Conservation (phyloP, 2,797 vertebrate genomes). For the Rhadinocentrus ornatus region DNA sequence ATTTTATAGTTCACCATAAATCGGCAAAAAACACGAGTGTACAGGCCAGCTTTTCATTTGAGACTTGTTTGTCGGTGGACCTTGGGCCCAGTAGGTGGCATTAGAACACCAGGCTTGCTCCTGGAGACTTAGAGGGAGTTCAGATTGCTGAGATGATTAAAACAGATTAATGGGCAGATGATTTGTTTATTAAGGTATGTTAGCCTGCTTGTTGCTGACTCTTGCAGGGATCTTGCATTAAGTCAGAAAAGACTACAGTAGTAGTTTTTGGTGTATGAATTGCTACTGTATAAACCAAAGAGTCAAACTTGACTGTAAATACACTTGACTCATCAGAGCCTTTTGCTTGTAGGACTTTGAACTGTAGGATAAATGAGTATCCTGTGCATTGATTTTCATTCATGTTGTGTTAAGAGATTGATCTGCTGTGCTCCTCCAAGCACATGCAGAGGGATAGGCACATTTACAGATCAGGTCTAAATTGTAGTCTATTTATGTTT, state of each 20-base stretch:
- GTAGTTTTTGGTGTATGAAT: constrained; percentile 1
- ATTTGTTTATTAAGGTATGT: constrained; percentile 35
- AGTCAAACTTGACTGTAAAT: constrained; percentile 19
- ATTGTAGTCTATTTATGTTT: neutral
- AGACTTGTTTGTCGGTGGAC: constrained; percentile 33
- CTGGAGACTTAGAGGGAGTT: constrained; percentile 45
- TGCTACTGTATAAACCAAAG: neutral
- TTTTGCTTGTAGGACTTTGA: constrained; percentile 35
- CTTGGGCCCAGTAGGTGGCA: constrained; percentile 65
- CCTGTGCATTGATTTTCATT: constrained; percentile 76
- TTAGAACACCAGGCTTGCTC: constrained; percentile 60
- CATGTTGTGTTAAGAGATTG: constrained; percentile 68
- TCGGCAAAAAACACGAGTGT: constrained; percentile 12
- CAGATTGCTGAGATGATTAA: constrained; percentile 26
- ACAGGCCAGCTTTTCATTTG: constrained; percentile 24
- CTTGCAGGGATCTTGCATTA: constrained; percentile 4
- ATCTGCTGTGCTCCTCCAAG: constrained; percentile 61
- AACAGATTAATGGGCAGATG: constrained; percentile 41
- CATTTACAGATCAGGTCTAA: neutral
- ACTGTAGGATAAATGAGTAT: constrained; percentile 46
- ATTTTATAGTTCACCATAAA: constrained; percentile 5
- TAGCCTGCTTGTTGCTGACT: constrained; percentile 12
- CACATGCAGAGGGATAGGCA: constrained; percentile 36
- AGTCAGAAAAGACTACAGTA: constrained; percentile 19
- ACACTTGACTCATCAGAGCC: constrained; percentile 18